A percentile compares a stretch with the other conserved stretches of the same genome.
phyloP scores from a whole-genome alignment of 2,797 vertebrate species.

The Perodicticus potto region DNA sequence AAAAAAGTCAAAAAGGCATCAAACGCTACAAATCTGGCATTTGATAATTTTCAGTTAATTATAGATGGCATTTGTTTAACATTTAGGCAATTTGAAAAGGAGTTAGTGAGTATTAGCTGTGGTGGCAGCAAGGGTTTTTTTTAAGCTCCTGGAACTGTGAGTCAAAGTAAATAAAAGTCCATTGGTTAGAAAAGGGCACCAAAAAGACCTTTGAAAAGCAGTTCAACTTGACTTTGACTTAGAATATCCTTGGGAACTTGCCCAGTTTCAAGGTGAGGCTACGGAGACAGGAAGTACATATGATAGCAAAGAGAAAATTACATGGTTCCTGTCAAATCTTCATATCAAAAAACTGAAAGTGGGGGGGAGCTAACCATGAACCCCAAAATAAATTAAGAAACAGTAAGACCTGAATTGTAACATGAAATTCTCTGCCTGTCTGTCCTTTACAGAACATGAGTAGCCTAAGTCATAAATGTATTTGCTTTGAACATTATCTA shows the following conservation, averaged over 20 bases:
- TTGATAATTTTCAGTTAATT: slow-evolving; percentile 79
- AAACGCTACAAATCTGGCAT: slow-evolving; percentile 71
- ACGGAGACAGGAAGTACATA: slow-evolving; percentile 50
- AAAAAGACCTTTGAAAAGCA: slow-evolving; percentile 61
- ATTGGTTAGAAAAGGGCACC: slow-evolving; percentile 66
- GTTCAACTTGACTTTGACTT: slow-evolving; percentile 62
- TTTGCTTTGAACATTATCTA: not conserved
- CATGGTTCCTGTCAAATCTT: not conserved
- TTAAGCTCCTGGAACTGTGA: slow-evolving; percentile 63
- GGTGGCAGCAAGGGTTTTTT: slow-evolving; percentile 71
- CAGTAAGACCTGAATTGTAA: slow-evolving; percentile 28
- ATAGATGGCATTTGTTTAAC: slow-evolving; percentile 72
- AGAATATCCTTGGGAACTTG: slow-evolving; percentile 55
- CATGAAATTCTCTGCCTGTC: slow-evolving; percentile 9
- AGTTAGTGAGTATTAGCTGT: slow-evolving; percentile 64
- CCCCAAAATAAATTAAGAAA: slow-evolving; percentile 38
- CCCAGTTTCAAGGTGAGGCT: slow-evolving; percentile 64
- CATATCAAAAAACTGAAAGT: slow-evolving; percentile 14
- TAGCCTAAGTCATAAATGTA: not conserved
- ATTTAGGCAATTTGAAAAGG: slow-evolving; percentile 66
- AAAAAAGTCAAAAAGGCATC: not conserved
- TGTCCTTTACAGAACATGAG: not conserved
- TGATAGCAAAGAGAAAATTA: slow-evolving; percentile 23
- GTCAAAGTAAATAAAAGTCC: slow-evolving; percentile 73
- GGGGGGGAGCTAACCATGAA: not conserved